Conservation (phyloP, 2,797 vertebrate species). For the Nannoperca australis region DNA sequence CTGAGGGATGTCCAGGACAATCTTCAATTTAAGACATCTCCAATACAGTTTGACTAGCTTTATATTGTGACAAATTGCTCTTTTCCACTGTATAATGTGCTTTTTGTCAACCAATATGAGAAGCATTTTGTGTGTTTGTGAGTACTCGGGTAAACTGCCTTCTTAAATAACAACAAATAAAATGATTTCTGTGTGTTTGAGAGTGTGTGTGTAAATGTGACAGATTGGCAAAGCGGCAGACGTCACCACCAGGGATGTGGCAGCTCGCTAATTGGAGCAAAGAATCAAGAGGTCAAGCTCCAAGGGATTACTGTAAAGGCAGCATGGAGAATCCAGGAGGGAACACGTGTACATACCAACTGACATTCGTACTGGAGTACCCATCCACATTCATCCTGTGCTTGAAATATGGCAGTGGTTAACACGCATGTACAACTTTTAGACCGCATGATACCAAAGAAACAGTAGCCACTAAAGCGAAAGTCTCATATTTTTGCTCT, state of each 20-base stretch:
- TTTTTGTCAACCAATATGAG: neutral
- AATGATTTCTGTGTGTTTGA: neutral
- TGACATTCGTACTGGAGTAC: neutral
- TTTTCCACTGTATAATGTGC: neutral
- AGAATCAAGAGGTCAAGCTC: slow-evolving; percentile 72
- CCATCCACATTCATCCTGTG: neutral
- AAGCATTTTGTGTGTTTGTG: slow-evolving; percentile 2
- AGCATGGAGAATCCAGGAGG: slow-evolving; percentile 37
- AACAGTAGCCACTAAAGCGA: neutral
- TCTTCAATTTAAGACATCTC: neutral
- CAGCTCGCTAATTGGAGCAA: slow-evolving; percentile 74
- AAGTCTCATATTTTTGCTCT: neutral
- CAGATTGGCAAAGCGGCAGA: slow-evolving; percentile 58
- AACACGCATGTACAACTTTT: slow-evolving; percentile 9
- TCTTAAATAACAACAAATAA: neutral
- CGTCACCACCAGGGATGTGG: slow-evolving; percentile 63
- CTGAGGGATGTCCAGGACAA: neutral
- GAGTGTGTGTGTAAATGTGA: slow-evolving; percentile 46
- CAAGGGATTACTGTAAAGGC: slow-evolving; percentile 75
- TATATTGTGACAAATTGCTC: neutral
- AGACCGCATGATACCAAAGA: neutral
- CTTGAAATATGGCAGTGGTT: slow-evolving; percentile 12
- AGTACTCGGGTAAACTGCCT: too few species aligned
- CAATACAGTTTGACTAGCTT: neutral
- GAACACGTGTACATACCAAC: slow-evolving; percentile 24